phyloP scores from a whole-genome alignment of 2,888 invertebrate species.

The Pandemis heparana region DNA sequence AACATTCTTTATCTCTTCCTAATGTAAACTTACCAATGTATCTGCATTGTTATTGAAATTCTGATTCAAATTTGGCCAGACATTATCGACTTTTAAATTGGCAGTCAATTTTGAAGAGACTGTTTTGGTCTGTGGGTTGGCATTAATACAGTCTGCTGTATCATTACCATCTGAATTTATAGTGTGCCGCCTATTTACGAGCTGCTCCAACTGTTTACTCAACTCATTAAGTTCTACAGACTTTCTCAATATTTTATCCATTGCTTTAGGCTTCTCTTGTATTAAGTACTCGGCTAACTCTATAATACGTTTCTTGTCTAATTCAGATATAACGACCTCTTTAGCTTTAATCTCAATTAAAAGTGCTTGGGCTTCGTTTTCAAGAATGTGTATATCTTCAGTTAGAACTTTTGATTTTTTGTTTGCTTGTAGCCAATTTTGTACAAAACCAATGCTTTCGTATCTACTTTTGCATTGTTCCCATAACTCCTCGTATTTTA shows the following conservation, averaged over 20 bases:
- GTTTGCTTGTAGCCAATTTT: conserved; percentile 57
- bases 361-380: conserved; percentile 55
- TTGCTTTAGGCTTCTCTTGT: conserved; percentile 57
- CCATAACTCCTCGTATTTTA: conserved; percentile 73
- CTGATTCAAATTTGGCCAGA: conserved; percentile 50
- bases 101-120: conserved; percentile 41
- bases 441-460: conserved; percentile 70
- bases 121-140: conserved; percentile 4
- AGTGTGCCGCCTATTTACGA: conserved; percentile 39
- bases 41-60: conserved; percentile 43
- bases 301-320: conserved; percentile 60
- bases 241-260: conserved; percentile 56
- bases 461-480: conserved; percentile 62
- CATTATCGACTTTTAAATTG: conserved; percentile 44
- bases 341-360: conserved; percentile 56
- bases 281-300: conserved; percentile 66
- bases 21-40: conserved; percentile 44
- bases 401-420: conserved; percentile 53
- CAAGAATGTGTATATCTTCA: conserved; percentile 53
- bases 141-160: conserved; percentile 15
- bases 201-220: conserved; percentile 50
- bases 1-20: not conserved
- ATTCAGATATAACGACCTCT: conserved; percentile 49
- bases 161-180: conserved; percentile 1
- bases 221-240: conserved; percentile 52